Base-by-base conservation (phyloP, 1,140 invertebrate species). In the Rhyzopertha dominica region DNA sequence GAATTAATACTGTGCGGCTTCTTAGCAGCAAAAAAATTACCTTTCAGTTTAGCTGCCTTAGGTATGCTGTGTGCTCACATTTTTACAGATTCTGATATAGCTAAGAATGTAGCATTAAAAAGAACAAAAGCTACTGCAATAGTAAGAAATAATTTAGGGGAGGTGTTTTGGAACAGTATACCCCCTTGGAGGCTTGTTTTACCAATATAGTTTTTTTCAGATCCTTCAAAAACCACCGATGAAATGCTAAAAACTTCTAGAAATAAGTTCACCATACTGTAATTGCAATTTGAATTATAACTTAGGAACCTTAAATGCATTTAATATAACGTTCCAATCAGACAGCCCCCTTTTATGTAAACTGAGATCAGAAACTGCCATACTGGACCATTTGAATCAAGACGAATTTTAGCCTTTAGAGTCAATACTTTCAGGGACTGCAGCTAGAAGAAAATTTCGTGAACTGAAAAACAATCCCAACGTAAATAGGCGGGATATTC, bases 141-240 rank as follows among this genome's bases (percentile, higher is more conserved):
- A 17, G n/a, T 49, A 13, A 43, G 24, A 13, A 24, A 19, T 22
- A 19, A 8, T 32, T 19, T 49, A 24, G 41, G 39, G 30, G 38
- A 43, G 18, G 9, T 31, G 34, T n/a, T 64, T 43, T 66, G 13
- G 57, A 66, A 36, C 63, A 68, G 30, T 68, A 47, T 23, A 38
- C 46, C 24, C 46, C 59, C 30, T 41, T 70, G 13, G 53, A 58
- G 25, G 36, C 44, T 17, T 70, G 65, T 49, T 60, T 68, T 28
- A 56, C 17, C 39, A 46, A 53, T 49, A 5, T 40, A 18, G 49
- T 54, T 18, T 56, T n/a, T 63, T 47, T 36, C 49, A 16, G 66
- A 67, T 52, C 64, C 57, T 30, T 68, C 58, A 20, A 56, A 58
- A 18, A 64, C 53, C n/a, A 61, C 55, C 7, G 53, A 66, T 39